Evolutionary conservation across 2,888 invertebrate species (phyloP), one percentile per base, ranked within the genome.

Genomic region (Brachyptera risi): DNA sequence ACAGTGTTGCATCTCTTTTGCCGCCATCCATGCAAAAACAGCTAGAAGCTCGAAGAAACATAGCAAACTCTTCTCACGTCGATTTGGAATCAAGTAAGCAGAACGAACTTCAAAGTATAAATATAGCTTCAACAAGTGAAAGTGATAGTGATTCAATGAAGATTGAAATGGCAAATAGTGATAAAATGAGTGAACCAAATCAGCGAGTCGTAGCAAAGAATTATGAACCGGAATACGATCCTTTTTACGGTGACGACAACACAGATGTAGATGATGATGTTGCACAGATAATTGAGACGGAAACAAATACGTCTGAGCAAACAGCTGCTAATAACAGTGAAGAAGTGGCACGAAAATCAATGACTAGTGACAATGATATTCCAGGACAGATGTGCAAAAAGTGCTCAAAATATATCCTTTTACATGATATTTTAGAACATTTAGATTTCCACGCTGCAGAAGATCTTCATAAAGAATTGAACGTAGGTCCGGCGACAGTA

Each of bases 401-500:
- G 71, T 95, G 94, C 74, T 78, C 82, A 24, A 81, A 83, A 71
- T 76, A 73, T 63, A 77, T 94, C 58, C 73, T 79, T 11, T 67
- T 80, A 2, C 79, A 80, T 63, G 86, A 86, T 63, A 78, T 87
- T 68, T 73, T 79, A 1, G 88, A 91, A 70, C 95, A 95, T 75
- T 74, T 81, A 68, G 95, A 96, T 76, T 93, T 85, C 73, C 96
- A 96, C 73, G 80, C 88, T 68, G 96, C 96, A 3, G 83, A 86
- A 70, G 85, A 85, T 70, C 73, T 96, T 57, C 90, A 85, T 68
- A 76, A 80, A 67, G 81, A 85, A 74, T 71, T 88, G 5, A 88
- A 88, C 70, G 61, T 61, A 1, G 44, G 13, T 15, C 13, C 40
- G 38, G 40, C 26, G 17, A n/a, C n/a, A n/a, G n/a, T n/a, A n/a